Base-by-base conservation (phyloP, 2,113 vertebrate genomes). In the Dicaeum eximium region DNA sequence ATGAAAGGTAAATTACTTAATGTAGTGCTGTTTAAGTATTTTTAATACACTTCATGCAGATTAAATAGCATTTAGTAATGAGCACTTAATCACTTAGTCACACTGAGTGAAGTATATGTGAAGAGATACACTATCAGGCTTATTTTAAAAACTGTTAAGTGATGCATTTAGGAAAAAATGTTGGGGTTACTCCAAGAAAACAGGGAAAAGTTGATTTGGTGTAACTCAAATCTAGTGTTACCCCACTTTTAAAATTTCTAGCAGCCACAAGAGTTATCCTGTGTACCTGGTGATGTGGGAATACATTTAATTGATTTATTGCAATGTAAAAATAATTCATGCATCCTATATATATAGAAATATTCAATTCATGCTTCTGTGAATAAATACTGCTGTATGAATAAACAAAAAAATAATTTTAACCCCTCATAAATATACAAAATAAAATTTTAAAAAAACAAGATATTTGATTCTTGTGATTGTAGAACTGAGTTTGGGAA, bases 1-100 rank as follows among this genome's bases (percentile, higher is more conserved):
- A 98, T 57, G 97, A 98, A 65, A 96, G 98, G 99, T 99, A 95
- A 97, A 64, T 86, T 62, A 20, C 47, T 90, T 89, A 21, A 56
- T 42, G 25, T 40, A 44, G 33, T 14, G 19, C 22, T 62, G 8
- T 16, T 13, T 38, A 50, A 56, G 28, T 47, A n/a, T 67, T 84
- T 67, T 40, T 37, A 37, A 38, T 42, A 14, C 5, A 1, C 27
- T 58, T 80, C 15, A 3, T 71, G 24, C 22, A 44, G 17, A 6
- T 14, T 62, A 47, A 72, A n/a, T 38, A 47, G 20, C 20, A 15
- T 31, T 60, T 73, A 18, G 21, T 50, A 60, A 84, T 6, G 47
- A 80, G 22, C 7, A 38, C 23, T 64, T 44, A 16, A 89, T 47
- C 25, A 4, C 10, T 67, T 57, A 58, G 40, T 80, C n/a, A 16